phyloP scores from a whole-genome alignment of 2,113 vertebrate species.

The Ahaetulla prasina region DNA sequence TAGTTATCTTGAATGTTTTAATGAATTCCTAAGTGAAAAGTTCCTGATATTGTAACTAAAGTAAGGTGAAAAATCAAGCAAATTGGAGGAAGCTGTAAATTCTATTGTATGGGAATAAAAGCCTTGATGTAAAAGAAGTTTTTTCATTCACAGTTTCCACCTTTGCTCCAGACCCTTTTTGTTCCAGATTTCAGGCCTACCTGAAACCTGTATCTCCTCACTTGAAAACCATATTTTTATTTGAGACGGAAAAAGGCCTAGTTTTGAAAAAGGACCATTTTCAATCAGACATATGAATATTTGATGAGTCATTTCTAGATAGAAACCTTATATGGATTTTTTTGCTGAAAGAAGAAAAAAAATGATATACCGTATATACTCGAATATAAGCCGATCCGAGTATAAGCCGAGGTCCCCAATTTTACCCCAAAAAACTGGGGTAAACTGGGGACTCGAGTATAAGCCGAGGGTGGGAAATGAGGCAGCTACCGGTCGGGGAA shows the following conservation, averaged over 20 bases:
- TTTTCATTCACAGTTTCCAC: not conserved
- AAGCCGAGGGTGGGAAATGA: no score
- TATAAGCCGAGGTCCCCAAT: no score
- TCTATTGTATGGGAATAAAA: not conserved
- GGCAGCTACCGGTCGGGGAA: no score
- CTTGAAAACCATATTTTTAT: not conserved
- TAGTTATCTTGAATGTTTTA: not conserved
- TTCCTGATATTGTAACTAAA: not conserved
- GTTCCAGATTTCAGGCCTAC: not conserved
- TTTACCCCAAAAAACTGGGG: no score
- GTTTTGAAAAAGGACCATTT: not conserved
- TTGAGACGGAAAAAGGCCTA: not conserved
- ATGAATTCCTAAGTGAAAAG: not conserved
- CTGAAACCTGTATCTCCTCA: not conserved
- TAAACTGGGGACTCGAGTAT: no score
- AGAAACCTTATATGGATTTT: not conserved
- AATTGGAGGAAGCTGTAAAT: not conserved
- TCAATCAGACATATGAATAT: not conserved
- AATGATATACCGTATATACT: no score
- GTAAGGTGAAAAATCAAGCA: not conserved
- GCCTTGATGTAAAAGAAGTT: not conserved
- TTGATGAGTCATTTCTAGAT: not conserved
- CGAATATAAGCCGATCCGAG: no score
- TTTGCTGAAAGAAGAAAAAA: not conserved
- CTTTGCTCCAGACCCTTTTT: not conserved